A percentile compares a stretch with the other conserved stretches of the same genome.
These are phyloP conservation scores for Thelaira solivaga DNA, from an alignment of 2,888 invertebrate species.

Conservation along the genomic window DNA sequence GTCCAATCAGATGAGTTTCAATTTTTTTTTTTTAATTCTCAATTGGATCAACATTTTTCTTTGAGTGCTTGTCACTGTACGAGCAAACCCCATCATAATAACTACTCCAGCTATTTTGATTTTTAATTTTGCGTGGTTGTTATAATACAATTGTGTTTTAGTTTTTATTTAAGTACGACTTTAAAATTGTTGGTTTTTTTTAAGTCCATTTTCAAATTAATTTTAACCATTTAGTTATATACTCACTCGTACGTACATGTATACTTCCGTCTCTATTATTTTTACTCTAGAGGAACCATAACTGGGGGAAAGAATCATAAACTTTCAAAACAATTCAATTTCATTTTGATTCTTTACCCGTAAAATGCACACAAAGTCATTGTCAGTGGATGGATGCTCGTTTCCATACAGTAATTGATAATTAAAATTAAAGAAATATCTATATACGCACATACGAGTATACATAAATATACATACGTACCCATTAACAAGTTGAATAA, in stretches of 20 bases:
- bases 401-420: too few relatives aligned
- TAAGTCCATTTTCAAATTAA: background rate
- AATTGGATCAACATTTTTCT: too few relatives aligned
- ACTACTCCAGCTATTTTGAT: background rate
- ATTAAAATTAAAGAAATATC: conserved; percentile 13
- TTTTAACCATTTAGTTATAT: background rate
- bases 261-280: conserved; percentile 2
- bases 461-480: background rate
- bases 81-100: background rate
- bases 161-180: background rate
- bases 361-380: conserved; percentile 42
- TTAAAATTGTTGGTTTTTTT: background rate
- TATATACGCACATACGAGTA: too few relatives aligned
- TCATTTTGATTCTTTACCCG: background rate
- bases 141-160: conserved; percentile 19
- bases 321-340: background rate
- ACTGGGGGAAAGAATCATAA: background rate
- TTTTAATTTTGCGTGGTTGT: conserved; percentile 29
- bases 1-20: too few relatives aligned
- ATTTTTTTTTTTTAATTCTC: too few relatives aligned
- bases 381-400: conserved; percentile 40
- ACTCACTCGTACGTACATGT: too few relatives aligned
- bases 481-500: background rate
- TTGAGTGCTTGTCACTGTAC: background rate
- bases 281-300: background rate